Conservation (phyloP, 2,888 invertebrate genomes). For the Coenonympha glycerion region DNA sequence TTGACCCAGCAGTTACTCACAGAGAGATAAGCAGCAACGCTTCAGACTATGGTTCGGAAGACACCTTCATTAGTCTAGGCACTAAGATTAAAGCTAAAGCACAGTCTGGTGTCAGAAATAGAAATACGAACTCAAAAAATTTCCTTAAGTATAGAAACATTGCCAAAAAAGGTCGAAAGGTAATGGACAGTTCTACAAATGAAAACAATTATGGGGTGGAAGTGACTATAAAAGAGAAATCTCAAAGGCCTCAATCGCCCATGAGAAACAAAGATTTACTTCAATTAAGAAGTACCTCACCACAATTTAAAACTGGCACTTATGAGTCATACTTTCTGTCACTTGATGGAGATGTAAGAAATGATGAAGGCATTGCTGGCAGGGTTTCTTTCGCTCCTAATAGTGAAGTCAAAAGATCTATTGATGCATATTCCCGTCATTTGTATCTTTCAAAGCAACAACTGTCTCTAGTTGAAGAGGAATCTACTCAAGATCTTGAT, state of each 20-base stretch:
- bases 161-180: conserved; percentile 48
- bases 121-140: conserved; percentile 49
- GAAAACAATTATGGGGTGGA: conserved; percentile 53
- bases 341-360: conserved; percentile 41
- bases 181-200: conserved; percentile 43
- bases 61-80: conserved; percentile 68
- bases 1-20: conserved; percentile 36
- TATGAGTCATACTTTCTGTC: conserved; percentile 62
- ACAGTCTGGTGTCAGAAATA: conserved; percentile 52
- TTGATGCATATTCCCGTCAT: conserved; percentile 52
- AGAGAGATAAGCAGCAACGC: conserved; percentile 62
- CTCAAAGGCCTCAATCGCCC: conserved; percentile 42
- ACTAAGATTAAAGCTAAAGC: conserved; percentile 73
- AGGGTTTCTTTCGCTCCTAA: conserved; percentile 48
- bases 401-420: conserved; percentile 47
- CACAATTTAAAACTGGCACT: conserved; percentile 45
- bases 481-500: conserved; percentile 67
- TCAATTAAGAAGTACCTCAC: conserved; percentile 42
- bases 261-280: conserved; percentile 41
- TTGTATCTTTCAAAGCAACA: conserved; percentile 58
- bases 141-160: conserved; percentile 55
- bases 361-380: conserved; percentile 38
- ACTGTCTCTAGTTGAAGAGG: conserved; percentile 70
- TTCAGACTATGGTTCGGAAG: conserved; percentile 70
- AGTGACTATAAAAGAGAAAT: conserved; percentile 56